Evolutionary conservation across 2,113 vertebrate genomes (phyloP).

Genomic region (Cichladusa arquata): DNA sequence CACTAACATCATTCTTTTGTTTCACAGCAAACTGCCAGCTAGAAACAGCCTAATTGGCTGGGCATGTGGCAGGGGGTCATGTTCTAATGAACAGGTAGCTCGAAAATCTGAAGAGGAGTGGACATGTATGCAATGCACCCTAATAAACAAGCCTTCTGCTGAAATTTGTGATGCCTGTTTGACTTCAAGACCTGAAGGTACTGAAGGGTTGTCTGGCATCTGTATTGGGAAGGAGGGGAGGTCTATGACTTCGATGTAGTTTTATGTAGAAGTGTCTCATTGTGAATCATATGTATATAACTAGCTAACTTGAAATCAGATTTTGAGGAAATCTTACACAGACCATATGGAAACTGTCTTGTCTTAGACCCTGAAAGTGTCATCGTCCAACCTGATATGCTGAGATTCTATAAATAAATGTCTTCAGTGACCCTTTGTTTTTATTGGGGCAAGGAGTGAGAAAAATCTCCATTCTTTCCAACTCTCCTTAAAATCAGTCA

Average conservation of each 20-base stretch:
- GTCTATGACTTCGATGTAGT: background rate
- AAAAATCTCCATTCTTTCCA: background rate
- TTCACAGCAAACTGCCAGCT: conserved; percentile 78
- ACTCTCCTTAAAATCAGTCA: background rate
- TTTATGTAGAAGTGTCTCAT: background rate
- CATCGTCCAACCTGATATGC: background rate
- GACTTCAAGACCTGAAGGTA: conserved; percentile 82
- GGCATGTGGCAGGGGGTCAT: conserved; percentile 48
- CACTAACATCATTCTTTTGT: conserved; percentile 48
- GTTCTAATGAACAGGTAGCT: conserved; percentile 69
- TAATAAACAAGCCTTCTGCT: conserved; percentile 83
- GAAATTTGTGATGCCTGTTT: conserved; percentile 86
- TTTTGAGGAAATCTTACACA: background rate
- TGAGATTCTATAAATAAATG: background rate
- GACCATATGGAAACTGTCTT: background rate
- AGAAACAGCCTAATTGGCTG: conserved; percentile 77
- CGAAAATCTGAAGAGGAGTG: conserved; percentile 85
- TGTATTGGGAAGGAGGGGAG: background rate
- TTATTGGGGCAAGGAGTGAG: background rate
- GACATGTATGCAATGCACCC: conserved; percentile 84
- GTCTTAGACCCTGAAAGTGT: background rate
- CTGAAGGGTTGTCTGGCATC: conserved; percentile 25
- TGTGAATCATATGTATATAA: background rate
- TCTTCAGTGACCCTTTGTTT: background rate
- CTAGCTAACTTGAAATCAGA: background rate